Evolutionary conservation across 1,140 invertebrate genomes (phyloP), one percentile per base, ranked within the genome.

Genomic region (Asobara japonica): DNA sequence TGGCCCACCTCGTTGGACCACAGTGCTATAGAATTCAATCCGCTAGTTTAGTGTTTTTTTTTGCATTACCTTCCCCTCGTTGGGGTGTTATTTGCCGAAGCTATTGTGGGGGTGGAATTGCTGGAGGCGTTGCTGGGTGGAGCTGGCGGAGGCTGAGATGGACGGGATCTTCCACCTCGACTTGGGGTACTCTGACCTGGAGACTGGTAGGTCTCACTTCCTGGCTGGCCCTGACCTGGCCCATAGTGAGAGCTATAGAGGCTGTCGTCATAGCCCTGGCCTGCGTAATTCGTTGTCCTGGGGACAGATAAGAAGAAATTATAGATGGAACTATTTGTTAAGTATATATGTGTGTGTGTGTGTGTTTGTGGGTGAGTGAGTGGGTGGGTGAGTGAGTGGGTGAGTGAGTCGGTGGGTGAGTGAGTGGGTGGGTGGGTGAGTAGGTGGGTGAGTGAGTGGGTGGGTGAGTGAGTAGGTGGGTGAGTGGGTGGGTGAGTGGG

Each of bases 71-170:
- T n/a, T n/a, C 91, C 90, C 70, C 92, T 88, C 18, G 92, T 93
- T 33, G 92, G 92, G 18, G 92, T 93, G 80, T 91, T 90, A 71
- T 89, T 88, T 76, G 90, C 86, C 60, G 92, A 91, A 67, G 91
- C 88, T 5, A 88, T 82, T n/a, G 91, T 92, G 6, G 92, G 92
- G 16, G 92, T 93, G 22, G 90, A 91, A 76, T 91, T 92, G 78
- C 90, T 92, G 67, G 90, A 91, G 36, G 89, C 84, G 77, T 88
- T 90, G 25, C 91, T 90, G 56, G 95, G 95, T 11, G 95, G 95
- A 68, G 95, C 94, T 65, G 95, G 95, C 66, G 95, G 95, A 67
- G 95, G 95, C 80, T 94, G 92, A 65, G 93, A 91, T n/a, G 95
- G 95, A 71, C 94, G 89, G 65, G 91, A 89, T 80, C 91, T 89